Base-by-base conservation (phyloP, 2,888 invertebrate species). In the Stramonita haemastoma region DNA sequence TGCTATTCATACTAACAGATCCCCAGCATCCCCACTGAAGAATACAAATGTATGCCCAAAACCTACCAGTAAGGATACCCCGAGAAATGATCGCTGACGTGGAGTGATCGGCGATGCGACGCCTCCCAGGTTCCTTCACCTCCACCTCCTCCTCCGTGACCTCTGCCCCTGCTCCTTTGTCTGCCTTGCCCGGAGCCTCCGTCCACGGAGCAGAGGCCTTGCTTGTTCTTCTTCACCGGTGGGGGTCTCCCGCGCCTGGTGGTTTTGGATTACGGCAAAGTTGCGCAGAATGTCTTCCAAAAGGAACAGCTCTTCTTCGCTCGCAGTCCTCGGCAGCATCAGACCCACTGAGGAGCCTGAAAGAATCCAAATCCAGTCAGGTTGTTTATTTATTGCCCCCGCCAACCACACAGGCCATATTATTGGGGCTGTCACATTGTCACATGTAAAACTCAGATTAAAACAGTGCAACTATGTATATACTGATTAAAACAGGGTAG, bases 1-100 rank as follows among this genome's bases (percentile, higher is more conserved):
- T 46, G 46, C 46, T 46, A 46, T 46, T 46, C 8, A 2, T 46
- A 46, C 46, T 46, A 8, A 46, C 46, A 46, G 46, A 8, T 8
- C 46, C 2, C 46, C 8, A 8, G 46, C 8, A 46, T 46, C 46
- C 46, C 46, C 46, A 46, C 8, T 2, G 46, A 8, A 8, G 46
- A 46, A 46, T 46, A 46, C 4, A n/a, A 46, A 46, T 46, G 46
- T 46, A 46, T 8, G 8, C 46, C 46, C 8, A 8, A 46, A 19
- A 85, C 60, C 92, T 96, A 96, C 96, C 96, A 92, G 93, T 93
- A 32, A 96, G 94, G 87, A 97, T 94, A 87, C 96, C 96, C 92
- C 95, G 94, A 2, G 96, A 96, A 36, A 96, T 96, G 93, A 95
- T 96, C 13, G 95, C 94, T 90, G 93, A 95, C 70, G 89, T 92